Evolutionary conservation across 1,140 invertebrate species (phyloP), one percentile per base, ranked within the genome.

Genomic region (Drosophila novamexicana): DNA sequence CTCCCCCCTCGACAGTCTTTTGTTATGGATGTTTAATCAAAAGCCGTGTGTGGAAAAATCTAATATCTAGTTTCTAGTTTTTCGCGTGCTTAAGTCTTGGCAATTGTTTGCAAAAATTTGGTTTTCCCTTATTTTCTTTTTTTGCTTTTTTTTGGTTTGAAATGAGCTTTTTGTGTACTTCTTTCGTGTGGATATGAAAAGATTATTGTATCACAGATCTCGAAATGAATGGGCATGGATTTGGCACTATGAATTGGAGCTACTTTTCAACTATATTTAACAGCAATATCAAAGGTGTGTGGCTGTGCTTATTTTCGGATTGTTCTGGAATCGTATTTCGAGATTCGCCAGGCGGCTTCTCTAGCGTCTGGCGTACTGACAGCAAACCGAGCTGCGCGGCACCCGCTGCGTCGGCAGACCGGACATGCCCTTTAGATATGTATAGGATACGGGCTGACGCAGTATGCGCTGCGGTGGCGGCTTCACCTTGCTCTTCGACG

Each of bases 321-420:
- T 5, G 42, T 14, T 45, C 14, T 18, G 44, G 22, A 29, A 29
- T 29, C 22, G 3, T 29, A 4, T 29, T 29, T 29, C 22, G 22
- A 29, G 22, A 29, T 29, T 29, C 22, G 7, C 44, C 39, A 40
- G 44, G 10, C 7, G 14, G 1, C 1, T 14, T 42, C 7, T 47
- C 22, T 91, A 93, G 54, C 93, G 91, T 58, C 91, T 83, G 5
- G 92, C 77, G 45, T 92, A 91, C 16, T 91, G 88, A 54, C 91
- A 92, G 50, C 91, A 92, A 12, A 90, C 77, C 0, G 93, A 82
- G 39, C 92, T 94, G 52, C 94, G 93, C 0, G 96, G 96, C 4
- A 97, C 95, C 79, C 96, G 93, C 85, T 96, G 96, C 1, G 96
- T 97, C 1, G 96, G 96, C 14, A 97, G 92, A 1, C 96, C 96